These are phyloP conservation scores for Sylvia atricapilla DNA, from an alignment of 2,113 vertebrate genomes.

Conservation along the genomic window DNA sequence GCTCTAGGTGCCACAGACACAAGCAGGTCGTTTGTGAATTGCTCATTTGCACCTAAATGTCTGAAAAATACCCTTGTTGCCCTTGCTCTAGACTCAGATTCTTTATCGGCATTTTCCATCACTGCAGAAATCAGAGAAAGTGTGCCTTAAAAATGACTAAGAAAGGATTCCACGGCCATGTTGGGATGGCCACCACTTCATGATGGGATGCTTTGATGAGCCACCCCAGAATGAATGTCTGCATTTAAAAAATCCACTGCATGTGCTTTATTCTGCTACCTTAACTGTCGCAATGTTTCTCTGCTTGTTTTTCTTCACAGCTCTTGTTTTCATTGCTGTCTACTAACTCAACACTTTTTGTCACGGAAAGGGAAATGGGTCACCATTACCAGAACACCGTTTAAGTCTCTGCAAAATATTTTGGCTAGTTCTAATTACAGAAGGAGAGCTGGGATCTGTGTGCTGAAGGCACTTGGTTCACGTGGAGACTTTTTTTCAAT, in stretches of 20 bases:
- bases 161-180: neutral
- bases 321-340: neutral
- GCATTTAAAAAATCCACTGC: neutral
- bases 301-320: neutral
- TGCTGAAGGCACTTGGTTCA: neutral
- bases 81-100: neutral
- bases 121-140: neutral
- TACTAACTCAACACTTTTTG: neutral
- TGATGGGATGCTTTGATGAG: neutral
- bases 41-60: neutral
- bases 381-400: neutral
- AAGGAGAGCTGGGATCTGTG: neutral
- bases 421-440: neutral
- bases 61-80: neutral
- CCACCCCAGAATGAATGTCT: neutral
- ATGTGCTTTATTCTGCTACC: neutral
- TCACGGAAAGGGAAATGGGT: neutral
- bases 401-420: neutral
- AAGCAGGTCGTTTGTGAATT: neutral
- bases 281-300: neutral
- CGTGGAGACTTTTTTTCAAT: neutral
- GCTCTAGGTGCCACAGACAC: neutral
- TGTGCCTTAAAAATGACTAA: neutral
- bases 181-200: neutral
- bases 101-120: neutral